A percentile compares a stretch with the other conserved stretches of the same genome.
Conservation (phyloP, 2,888 invertebrate species). For the Drepanosiphum platanoidis region DNA sequence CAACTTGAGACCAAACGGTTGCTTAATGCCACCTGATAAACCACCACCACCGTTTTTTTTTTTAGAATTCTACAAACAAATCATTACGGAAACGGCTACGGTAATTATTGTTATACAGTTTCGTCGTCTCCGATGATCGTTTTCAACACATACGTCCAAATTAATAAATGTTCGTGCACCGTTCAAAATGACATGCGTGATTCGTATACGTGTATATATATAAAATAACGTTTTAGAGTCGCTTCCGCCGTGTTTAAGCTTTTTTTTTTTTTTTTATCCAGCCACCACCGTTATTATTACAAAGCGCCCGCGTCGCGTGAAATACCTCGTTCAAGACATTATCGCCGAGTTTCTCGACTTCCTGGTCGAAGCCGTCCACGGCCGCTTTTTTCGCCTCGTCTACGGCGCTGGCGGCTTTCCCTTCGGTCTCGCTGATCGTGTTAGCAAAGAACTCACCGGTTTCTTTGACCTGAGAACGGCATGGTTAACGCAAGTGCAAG, state of each 20-base stretch:
- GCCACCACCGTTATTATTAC: conserved; percentile 1
- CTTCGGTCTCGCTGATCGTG: conserved; percentile 67
- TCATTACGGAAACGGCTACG: conserved; percentile 32
- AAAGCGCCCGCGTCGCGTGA: not conserved
- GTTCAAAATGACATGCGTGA: conserved; percentile 11
- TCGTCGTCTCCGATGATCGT: not conserved
- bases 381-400: conserved; percentile 70
- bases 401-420: conserved; percentile 67
- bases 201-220: not conserved
- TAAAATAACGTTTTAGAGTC: not conserved
- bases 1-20: conserved; percentile 32
- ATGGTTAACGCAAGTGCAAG: conserved; percentile 9
- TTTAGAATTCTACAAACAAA: conserved; percentile 36
- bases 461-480: conserved; percentile 52
- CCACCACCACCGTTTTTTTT: conserved; percentile 39
- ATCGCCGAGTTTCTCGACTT: conserved; percentile 70
- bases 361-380: conserved; percentile 71
- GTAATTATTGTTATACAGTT: not conserved
- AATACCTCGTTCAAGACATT: conserved; percentile 69
- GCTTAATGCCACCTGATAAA: conserved; percentile 32
- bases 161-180: conserved; percentile 26
- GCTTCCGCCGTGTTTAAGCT: conserved; percentile 33
- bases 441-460: conserved; percentile 55
- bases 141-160: not conserved
- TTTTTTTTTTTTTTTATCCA: too few species aligned